Evolutionary conservation across 2,888 invertebrate genomes (phyloP), one percentile per base, ranked within the genome.

Genomic region (Chrysina gloriosa): DNA sequence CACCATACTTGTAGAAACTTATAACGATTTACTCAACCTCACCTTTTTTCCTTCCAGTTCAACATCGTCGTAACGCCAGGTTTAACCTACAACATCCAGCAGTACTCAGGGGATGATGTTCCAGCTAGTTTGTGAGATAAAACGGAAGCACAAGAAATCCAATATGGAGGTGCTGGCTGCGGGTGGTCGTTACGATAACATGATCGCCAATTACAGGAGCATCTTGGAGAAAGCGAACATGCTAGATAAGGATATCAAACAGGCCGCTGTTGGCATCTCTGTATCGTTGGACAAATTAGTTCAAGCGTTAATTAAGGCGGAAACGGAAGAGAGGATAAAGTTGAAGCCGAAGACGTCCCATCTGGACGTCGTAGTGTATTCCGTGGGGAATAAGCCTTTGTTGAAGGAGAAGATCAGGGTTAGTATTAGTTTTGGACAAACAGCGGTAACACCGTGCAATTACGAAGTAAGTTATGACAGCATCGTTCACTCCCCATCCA

Each of bases 111-210:
- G 92, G 0, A 84, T 90, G 75, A 85, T 91, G 72, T 92, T 88
- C 77, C 90, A 92, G 80, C 85, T 92, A 73, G 87, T 88, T 2
- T 87, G 87, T 72, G 87, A 89, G 73, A 77, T 86, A 50, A 87
- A 85, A 72, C 85, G 85, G 69, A 87, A 86, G 70, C 84, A 85
- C 63, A 85, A 85, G 70, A 85, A 84, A 69, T 81, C 82, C 14
- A 89, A 84, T 71, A 87, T 85, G 75, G 92, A 88, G 72, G 89
- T 96, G 0, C 85, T 97, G 45, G 96, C 96, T 0, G 92, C 90
- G 4, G 97, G 97, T 0, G 96, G 97, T 36, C 89, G 96, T 74
- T 98, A 97, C 76, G 96, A 97, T 81, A 87, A 88, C 6, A 86
- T 97, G 85, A 87, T 97, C 9, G 85, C 88, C 63, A 88, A 89